Base-by-base conservation (phyloP, 2,113 vertebrate genomes). In the Corvus moneduloides region DNA sequence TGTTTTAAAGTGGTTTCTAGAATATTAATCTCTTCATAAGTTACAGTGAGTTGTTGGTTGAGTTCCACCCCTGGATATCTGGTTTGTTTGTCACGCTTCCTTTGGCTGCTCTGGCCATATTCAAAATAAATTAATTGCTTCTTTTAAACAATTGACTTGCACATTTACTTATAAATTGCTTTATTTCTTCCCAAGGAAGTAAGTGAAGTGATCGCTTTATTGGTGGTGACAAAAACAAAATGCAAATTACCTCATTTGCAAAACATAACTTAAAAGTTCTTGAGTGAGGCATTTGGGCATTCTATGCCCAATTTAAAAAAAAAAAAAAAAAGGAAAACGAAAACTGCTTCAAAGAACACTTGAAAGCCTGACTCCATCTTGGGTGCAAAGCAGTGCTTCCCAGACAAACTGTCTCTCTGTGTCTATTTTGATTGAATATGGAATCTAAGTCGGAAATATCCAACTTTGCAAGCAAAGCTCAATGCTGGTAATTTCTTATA, bases 311-410 rank as follows among this genome's bases (percentile, higher is more conserved):
- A 46, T 44, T 32, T 13, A 44, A 84, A 56, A 37, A 52, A 5
- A 6, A 22, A 24, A 32, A 33, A 13, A 64, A 32, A 54, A 19
- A 43, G 1, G 6, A 22, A 37, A 27, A 69, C 1, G 0, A 4
- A 54, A 78, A 64, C 10, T 73, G 13, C 20, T 63, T 73, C 32
- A 49, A 58, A 77, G 49, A 77, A 21, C 21, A 13, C 6, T 44
- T 77, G 17, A 46, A 51, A 89, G 16, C 26, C 30, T 51, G 35
- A 51, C 26, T 82, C 10, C 18, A 59, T 6, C 22, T 51, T 48
- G 12, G 4, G 7, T 39, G 11, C 28, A 69, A 58, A 64, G 5
- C 30, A 72, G 5, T n/a, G 12, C 61, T 74, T 69, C 26, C 61
- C 23, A 56, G n/a, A 86, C 9, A 75, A 71, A n/a, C 5, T 49